phyloP scores from a whole-genome alignment of 2,113 vertebrate genomes.

The Barnardius zonarius region DNA sequence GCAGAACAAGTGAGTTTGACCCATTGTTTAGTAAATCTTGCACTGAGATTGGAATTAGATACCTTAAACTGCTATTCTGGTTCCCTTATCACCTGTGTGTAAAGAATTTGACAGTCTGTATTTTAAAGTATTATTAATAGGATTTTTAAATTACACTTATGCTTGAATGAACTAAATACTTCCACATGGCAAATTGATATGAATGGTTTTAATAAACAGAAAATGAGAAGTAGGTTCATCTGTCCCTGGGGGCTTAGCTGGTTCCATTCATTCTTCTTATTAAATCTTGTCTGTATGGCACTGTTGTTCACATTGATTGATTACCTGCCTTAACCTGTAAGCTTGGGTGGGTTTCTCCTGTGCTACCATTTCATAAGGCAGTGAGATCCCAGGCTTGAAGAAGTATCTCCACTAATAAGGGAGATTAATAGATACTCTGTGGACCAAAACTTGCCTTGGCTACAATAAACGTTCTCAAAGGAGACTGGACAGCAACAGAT shows the following conservation, averaged over 20 bases:
- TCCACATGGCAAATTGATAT: constrained; percentile 53
- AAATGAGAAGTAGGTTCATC: constrained; percentile 35
- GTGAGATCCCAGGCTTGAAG: background rate
- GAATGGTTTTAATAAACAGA: constrained; percentile 67
- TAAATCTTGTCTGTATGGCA: constrained; percentile 2
- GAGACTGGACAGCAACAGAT: background rate
- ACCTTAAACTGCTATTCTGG: background rate
- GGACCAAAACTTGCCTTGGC: background rate
- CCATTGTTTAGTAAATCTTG: background rate
- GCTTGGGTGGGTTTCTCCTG: background rate
- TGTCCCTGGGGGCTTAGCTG: constrained; percentile 32
- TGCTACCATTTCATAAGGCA: background rate
- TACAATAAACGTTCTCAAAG: background rate
- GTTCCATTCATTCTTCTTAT: constrained; percentile 18
- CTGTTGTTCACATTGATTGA: background rate
- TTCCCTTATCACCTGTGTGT: background rate
- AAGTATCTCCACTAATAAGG: background rate
- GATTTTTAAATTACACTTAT: constrained; percentile 36
- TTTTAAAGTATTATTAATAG: constrained; percentile 42
- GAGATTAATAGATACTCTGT: background rate
- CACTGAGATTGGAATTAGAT: background rate
- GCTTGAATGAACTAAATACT: constrained; percentile 30
- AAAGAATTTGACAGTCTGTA: constrained; percentile 18
- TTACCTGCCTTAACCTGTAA: background rate
- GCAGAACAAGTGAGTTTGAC: background rate